A percentile compares a stretch with the other conserved stretches of the same genome.
Evolutionary conservation across 2,797 vertebrate species (phyloP).

Genomic region (Etheostoma nigrum): DNA sequence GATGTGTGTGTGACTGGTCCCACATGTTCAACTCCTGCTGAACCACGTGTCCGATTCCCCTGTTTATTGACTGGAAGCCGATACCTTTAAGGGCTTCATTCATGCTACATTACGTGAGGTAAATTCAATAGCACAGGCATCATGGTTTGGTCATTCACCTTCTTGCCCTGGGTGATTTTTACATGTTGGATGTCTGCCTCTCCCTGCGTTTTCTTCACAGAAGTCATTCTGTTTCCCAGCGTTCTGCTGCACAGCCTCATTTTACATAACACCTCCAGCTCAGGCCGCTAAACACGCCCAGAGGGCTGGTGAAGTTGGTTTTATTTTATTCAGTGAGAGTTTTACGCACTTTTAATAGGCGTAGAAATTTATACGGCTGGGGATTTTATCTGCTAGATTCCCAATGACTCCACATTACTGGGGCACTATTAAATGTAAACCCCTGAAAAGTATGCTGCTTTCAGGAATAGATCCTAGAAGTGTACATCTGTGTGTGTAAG

Average conservation of each 20-base stretch:
- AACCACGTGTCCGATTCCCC: constrained; percentile 69
- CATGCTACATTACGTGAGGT: constrained; percentile 75
- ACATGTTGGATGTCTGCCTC: constrained; percentile 56
- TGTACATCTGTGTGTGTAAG: constrained; percentile 22
- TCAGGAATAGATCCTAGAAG: constrained; percentile 59
- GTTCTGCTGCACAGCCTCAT: constrained; percentile 38
- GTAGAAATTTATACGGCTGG: constrained; percentile 45
- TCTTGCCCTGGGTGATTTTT: constrained; percentile 64
- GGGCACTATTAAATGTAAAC: constrained; percentile 57
- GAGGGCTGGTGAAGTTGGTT: constrained; percentile 59
- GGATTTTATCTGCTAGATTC: constrained; percentile 63
- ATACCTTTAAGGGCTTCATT: constrained; percentile 82
- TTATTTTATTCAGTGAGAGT: constrained; percentile 73
- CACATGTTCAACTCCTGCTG: constrained; percentile 81
- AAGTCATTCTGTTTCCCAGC: constrained; percentile 51
- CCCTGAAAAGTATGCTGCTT: constrained; percentile 64
- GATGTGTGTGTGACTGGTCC: constrained; percentile 59
- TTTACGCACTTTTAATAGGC: constrained; percentile 63
- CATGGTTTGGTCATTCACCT: constrained; percentile 53
- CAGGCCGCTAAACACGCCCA: constrained; percentile 36
- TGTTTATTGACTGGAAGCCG: constrained; percentile 82
- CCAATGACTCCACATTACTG: constrained; percentile 60
- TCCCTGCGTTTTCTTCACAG: constrained; percentile 36
- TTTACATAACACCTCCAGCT: constrained; percentile 53
- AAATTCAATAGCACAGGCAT: constrained; percentile 70